A percentile compares a stretch with the other conserved stretches of the same genome.
Evolutionary conservation across 2,888 invertebrate species (phyloP).

Genomic region (Rhamphomyia laevipes): DNA sequence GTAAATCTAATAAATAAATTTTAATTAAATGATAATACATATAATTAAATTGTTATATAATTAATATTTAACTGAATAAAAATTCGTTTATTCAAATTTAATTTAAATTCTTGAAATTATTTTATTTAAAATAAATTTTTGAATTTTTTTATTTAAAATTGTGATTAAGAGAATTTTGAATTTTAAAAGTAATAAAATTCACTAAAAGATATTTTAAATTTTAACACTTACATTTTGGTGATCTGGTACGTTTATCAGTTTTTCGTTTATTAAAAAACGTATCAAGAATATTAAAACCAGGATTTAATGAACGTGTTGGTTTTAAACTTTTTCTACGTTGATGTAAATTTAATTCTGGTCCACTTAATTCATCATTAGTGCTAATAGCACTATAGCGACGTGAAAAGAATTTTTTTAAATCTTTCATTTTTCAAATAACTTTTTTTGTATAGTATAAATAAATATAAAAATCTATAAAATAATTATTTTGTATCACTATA

Average conservation of each 20-base stretch:
- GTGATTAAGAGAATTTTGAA: too few relatives aligned
- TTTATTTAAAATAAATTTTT: too few relatives aligned
- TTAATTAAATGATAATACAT: too few relatives aligned
- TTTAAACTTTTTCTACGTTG: constrained; percentile 29
- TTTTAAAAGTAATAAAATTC: too few relatives aligned
- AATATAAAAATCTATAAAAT: background rate
- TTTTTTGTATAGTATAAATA: background rate
- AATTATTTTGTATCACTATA: background rate
- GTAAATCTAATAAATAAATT: too few relatives aligned
- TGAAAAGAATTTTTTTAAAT: constrained; percentile 47
- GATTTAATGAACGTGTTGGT: constrained; percentile 35
- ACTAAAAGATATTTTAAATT: too few relatives aligned
- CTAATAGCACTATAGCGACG: constrained; percentile 46
- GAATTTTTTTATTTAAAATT: too few relatives aligned
- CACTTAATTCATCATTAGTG: constrained; percentile 26
- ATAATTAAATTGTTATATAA: too few relatives aligned
- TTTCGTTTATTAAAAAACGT: constrained; percentile 37
- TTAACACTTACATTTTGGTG: constrained; percentile 39
- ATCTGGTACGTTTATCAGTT: constrained; percentile 31
- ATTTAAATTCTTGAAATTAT: too few relatives aligned
- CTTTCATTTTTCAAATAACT: constrained; percentile 43
- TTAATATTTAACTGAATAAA: too few relatives aligned
- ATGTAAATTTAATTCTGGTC: constrained; percentile 10
- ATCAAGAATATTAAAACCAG: constrained; percentile 36
- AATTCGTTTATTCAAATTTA: too few relatives aligned